These are phyloP conservation scores for Rallus limicola DNA, from an alignment of 2,113 vertebrate species.

Conservation along the genomic window DNA sequence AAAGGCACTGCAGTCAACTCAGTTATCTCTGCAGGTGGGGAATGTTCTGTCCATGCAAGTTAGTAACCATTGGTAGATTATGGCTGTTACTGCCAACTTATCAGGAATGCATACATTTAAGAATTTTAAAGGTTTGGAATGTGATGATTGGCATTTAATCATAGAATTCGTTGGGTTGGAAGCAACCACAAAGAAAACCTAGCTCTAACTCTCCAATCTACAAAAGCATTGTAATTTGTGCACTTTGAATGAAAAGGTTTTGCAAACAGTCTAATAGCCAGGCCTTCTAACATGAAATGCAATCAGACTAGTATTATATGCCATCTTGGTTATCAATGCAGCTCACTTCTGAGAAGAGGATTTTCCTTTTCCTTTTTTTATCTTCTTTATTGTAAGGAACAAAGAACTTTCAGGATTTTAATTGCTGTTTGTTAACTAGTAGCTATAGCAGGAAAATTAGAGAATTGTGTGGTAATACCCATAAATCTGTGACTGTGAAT, in stretches of 20 bases:
- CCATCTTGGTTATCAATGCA: not conserved
- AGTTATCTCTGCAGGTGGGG: not conserved
- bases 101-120: not conserved
- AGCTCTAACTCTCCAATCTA: not conserved
- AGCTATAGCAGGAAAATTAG: not conserved
- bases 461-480: not conserved
- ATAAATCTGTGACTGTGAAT: not conserved
- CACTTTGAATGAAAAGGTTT: not conserved
- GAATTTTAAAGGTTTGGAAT: not conserved
- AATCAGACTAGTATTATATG: not conserved
- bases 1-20: not conserved
- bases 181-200: no score
- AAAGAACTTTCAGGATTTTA: conserved; percentile 3
- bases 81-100: not conserved
- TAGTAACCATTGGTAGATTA: not conserved
- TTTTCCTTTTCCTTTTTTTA: not conserved
- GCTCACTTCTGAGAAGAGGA: not conserved
- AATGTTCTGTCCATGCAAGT: not conserved
- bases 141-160: not conserved
- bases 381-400: not conserved
- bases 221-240: not conserved
- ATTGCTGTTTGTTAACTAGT: not conserved
- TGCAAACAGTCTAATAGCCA: not conserved
- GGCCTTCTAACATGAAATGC: not conserved
- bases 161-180: no score